These are phyloP conservation scores for Parapsyche elsis DNA, from an alignment of 1,140 invertebrate species.

Conservation along the genomic window DNA sequence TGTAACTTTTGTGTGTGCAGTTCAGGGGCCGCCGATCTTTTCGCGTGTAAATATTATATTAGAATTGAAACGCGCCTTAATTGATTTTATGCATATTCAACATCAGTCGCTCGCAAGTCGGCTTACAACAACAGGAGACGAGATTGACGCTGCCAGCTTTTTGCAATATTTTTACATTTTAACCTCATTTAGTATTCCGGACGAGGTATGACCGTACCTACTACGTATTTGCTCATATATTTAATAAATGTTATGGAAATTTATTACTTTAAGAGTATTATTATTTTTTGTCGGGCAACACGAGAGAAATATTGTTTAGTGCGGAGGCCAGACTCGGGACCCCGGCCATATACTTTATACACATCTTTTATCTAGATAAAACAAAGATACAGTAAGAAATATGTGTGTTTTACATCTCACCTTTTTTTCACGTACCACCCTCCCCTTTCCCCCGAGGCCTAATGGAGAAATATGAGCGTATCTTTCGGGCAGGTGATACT, in stretches of 20 bases:
- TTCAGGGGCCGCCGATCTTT: neutral
- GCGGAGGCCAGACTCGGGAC: neutral
- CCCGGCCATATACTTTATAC: slow-evolving; percentile 8
- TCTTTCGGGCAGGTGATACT: slow-evolving; percentile 34
- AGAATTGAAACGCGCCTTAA: neutral
- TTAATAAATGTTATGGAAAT: slow-evolving; percentile 33
- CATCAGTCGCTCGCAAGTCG: neutral
- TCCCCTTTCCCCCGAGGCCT: slow-evolving; percentile 6
- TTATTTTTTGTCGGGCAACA: slow-evolving; percentile 30
- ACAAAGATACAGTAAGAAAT: slow-evolving; percentile 40
- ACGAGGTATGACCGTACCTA: neutral
- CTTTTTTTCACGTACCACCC: slow-evolving; percentile 6
- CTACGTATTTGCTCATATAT: slow-evolving; percentile 21
- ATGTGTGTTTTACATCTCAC: slow-evolving; percentile 42
- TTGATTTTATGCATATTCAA: neutral
- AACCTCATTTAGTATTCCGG: slow-evolving; percentile 6
- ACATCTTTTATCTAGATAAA: slow-evolving; percentile 42
- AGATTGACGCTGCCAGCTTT: neutral
- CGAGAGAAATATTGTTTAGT: slow-evolving; percentile 24
- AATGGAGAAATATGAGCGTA: slow-evolving; percentile 42
- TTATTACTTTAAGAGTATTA: slow-evolving; percentile 36
- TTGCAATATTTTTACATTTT: neutral
- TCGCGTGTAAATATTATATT: neutral
- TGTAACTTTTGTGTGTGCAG: neutral
- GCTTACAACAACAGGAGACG: neutral